These are phyloP conservation scores for Aspidiotus rigidus DNA, from an alignment of 2,888 invertebrate genomes.

Conservation along the genomic window DNA sequence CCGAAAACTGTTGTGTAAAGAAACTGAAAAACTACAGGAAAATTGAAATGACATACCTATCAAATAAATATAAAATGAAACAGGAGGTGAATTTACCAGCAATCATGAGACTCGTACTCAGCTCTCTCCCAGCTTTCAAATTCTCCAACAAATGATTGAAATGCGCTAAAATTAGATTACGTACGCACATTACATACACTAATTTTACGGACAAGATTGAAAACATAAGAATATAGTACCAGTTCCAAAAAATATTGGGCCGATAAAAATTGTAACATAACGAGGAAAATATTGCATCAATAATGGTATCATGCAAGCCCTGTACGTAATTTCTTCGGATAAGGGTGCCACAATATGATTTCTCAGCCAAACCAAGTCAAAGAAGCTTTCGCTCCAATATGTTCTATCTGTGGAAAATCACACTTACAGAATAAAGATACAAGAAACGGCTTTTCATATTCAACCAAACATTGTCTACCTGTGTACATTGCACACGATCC, in stretches of 20 bases:
- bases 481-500: constrained; percentile 42
- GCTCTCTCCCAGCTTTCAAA: constrained; percentile 58
- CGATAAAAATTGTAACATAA: constrained; percentile 65
- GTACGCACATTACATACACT: background rate
- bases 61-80: constrained; percentile 35
- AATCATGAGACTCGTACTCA: constrained; percentile 59
- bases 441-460: background rate
- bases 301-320: constrained; percentile 89
- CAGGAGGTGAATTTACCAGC: constrained; percentile 53
- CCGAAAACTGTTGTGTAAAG: constrained; percentile 87
- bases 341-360: constrained; percentile 85
- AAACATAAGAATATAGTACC: constrained; percentile 46
- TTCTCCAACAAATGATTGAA: constrained; percentile 83
- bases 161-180: constrained; percentile 56
- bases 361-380: constrained; percentile 73
- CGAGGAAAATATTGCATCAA: constrained; percentile 72
- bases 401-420: constrained; percentile 50
- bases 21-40: constrained; percentile 64
- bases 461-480: background rate
- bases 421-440: background rate
- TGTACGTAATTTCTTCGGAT: constrained; percentile 90
- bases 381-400: constrained; percentile 62
- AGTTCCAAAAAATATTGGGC: constrained; percentile 85
- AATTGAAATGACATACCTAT: constrained; percentile 34
- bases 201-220: background rate